A percentile compares a stretch with the other conserved stretches of the same genome.
These are phyloP conservation scores for Nymphalis polychloros DNA, from an alignment of 2,888 invertebrate species.

Conservation along the genomic window DNA sequence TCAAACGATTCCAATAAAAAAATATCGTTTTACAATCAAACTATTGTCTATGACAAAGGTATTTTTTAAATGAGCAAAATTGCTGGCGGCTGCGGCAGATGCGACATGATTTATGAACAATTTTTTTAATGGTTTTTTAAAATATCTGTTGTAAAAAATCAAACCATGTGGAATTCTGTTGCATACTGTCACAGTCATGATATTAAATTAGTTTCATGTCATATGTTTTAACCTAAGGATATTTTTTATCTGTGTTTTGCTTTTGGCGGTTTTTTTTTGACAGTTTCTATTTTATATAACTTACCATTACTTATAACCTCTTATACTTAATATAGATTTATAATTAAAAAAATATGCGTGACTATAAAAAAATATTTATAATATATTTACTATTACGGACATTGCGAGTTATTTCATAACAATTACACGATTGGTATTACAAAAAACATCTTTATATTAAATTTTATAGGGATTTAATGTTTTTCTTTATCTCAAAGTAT, in stretches of 20 bases:
- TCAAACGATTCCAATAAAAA: slow-evolving; percentile 44
- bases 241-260: slow-evolving; percentile 4
- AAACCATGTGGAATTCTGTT: slow-evolving; percentile 69
- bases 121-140: slow-evolving; percentile 76
- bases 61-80: slow-evolving; percentile 53
- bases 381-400: too few species aligned
- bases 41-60: slow-evolving; percentile 51
- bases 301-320: too few species aligned
- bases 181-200: slow-evolving; percentile 54
- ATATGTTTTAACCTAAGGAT: slow-evolving; percentile 26
- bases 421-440: too few species aligned
- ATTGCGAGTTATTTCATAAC: too few species aligned
- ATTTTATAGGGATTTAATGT: not conserved
- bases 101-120: slow-evolving; percentile 71
- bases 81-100: slow-evolving; percentile 63
- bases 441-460: not conserved
- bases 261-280: slow-evolving; percentile 11
- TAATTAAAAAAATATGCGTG: too few species aligned
- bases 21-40: slow-evolving; percentile 48
- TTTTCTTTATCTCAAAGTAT: not conserved
- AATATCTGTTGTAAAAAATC: slow-evolving; percentile 71
- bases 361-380: too few species aligned
- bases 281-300: not conserved
- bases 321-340: too few species aligned
- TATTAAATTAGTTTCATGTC: slow-evolving; percentile 37